Percentiles rank a stretch among this genome's conserved stretches.
phyloP scores from a whole-genome alignment of 2,888 invertebrate species.

The Agrenia bidenticulata region DNA sequence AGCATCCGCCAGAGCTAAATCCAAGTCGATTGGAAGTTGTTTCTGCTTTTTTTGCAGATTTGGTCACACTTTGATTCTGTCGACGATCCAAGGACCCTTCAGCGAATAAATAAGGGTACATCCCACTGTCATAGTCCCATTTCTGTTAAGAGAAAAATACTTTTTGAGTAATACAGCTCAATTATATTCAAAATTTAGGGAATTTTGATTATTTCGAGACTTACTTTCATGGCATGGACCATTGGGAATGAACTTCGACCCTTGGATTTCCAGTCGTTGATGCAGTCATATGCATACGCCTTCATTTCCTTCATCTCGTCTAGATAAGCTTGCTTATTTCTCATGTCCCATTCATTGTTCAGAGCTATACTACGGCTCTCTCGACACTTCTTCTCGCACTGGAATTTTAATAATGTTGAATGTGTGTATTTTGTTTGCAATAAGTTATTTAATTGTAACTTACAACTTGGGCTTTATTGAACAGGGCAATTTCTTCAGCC shows the following conservation, averaged over 20 bases:
- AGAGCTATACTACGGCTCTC: constrained; percentile 28
- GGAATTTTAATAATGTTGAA: no score
- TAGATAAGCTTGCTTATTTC: constrained; percentile 38
- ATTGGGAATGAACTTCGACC: constrained; percentile 42
- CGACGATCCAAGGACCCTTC: neutral
- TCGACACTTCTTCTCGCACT: constrained; percentile 28
- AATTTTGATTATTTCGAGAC: neutral
- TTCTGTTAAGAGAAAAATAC: constrained; percentile 2
- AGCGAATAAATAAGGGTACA: neutral
- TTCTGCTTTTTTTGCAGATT: neutral
- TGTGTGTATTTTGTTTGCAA: no score
- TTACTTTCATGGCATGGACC: constrained; percentile 48
- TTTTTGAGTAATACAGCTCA: neutral
- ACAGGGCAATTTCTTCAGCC: constrained; percentile 42
- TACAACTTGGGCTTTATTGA: constrained; percentile 42
- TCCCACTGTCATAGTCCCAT: constrained; percentile 17
- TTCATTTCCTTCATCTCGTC: constrained; percentile 50
- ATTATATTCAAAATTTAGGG: neutral
- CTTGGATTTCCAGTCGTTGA: constrained; percentile 47
- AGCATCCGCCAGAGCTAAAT: constrained; percentile 12
- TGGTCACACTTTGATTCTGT: neutral
- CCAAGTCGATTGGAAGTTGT: constrained; percentile 12
- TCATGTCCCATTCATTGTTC: constrained; percentile 36
- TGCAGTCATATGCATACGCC: constrained; percentile 44
- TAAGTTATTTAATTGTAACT: no score